Evolutionary conservation across 1,140 invertebrate species (phyloP).

Genomic region (Gerris buenoi): DNA sequence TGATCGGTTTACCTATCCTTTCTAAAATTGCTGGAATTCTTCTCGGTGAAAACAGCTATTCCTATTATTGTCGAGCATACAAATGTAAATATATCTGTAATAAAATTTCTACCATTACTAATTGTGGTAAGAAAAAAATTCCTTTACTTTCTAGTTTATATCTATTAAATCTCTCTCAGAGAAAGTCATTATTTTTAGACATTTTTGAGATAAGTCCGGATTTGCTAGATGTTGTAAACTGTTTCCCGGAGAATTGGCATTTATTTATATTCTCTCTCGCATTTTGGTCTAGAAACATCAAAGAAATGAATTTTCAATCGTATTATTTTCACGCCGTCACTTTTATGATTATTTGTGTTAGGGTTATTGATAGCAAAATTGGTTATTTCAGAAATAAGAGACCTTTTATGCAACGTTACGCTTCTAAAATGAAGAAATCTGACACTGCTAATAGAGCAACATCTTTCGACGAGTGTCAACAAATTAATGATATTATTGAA

Average conservation of each 20-base stretch:
- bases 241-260: conserved; percentile 41
- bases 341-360: conserved; percentile 40
- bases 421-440: conserved; percentile 5
- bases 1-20: conserved; percentile 44
- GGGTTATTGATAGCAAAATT: conserved; percentile 41
- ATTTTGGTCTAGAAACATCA: conserved; percentile 45
- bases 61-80: conserved; percentile 10
- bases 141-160: not conserved
- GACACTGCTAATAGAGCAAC: too few relatives aligned
- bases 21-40: conserved; percentile 49
- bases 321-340: conserved; percentile 43
- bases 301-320: conserved; percentile 28
- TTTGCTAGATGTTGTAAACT: conserved; percentile 19
- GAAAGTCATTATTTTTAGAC: conserved; percentile 8
- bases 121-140: conserved; percentile 1
- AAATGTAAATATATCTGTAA: conserved; percentile 3
- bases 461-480: not conserved
- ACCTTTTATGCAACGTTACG: conserved; percentile 14
- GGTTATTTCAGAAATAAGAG: conserved; percentile 12
- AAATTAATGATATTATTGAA: conserved; percentile 12
- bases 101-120: not conserved
- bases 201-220: conserved; percentile 9
- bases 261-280: conserved; percentile 44
- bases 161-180: not conserved
- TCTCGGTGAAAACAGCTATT: conserved; percentile 5